A percentile compares a stretch with the other conserved stretches of the same genome.
Conservation (phyloP, 2,797 vertebrate species). For the Cacajao melanocephalus region DNA sequence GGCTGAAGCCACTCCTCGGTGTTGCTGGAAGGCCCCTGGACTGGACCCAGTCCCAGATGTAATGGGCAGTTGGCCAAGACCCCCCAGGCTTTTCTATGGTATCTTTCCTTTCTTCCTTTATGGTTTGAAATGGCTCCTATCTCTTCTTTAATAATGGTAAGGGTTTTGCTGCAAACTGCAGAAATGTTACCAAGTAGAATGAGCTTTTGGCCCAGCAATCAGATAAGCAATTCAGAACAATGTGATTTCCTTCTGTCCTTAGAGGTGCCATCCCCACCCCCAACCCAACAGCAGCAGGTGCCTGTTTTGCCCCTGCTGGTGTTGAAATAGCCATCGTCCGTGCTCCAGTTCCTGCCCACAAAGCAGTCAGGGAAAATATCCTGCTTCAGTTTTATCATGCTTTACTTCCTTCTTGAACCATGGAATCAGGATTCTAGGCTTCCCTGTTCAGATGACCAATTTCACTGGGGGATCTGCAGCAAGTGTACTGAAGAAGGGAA, state of each 20-base stretch:
- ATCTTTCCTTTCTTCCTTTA: not conserved
- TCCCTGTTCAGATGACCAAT: not conserved
- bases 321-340: not conserved
- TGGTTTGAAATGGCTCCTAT: not conserved
- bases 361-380: not conserved
- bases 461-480: not conserved
- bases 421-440: not conserved
- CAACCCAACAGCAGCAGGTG: not conserved
- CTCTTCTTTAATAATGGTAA: not conserved
- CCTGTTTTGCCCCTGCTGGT: not conserved
- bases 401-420: not conserved
- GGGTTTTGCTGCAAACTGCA: not conserved
- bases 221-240: not conserved
- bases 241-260: not conserved
- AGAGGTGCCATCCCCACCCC: not conserved
- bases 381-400: not conserved
- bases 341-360: not conserved
- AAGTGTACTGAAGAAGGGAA: not conserved
- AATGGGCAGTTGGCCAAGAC: not conserved
- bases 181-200: not conserved
- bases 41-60: not conserved
- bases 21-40: not conserved
- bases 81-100: not conserved
- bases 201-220: not conserved
- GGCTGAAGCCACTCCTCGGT: not conserved